Base-by-base conservation (phyloP, 2,113 vertebrate species). In the Clarias magur region DNA sequence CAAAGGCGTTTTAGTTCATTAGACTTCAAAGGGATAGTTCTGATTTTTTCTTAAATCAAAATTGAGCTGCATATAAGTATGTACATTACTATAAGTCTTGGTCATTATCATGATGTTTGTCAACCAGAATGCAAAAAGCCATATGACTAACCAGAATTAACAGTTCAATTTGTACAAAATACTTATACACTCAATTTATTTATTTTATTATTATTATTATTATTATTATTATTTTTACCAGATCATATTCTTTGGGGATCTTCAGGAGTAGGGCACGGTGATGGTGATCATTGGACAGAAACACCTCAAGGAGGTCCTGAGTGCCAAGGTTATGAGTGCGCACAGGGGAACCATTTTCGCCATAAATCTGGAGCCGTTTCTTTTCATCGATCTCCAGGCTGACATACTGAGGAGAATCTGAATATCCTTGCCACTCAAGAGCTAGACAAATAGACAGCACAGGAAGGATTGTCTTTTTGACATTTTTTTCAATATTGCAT, bases 201-300 rank as follows among this genome's bases (percentile, higher is more conserved):
- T 34, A 34, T 34, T 34, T 42, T 42, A 42, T 42, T 48, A 42
- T 34, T 34, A 34, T 34, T 34, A 34, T 34, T 34, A 34, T 48
- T 6, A 56, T 34, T 12, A 80, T 62, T n/a, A n/a, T 13, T 30
- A 21, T 19, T 54, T 94, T 89, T 93, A 99, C 98, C 95, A 99
- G 93, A 92, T 99, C 98, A 0, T 98, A 98, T 85, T 99, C 98
- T 90, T 98, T 99, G 63, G 97, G 97, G 53, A 97, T 95, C 93
- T 97, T 98, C 87, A 99, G 93, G 79, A 99, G 93, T 78, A 98
- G 91, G 57, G 93, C 90, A 68, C 90, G 96, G 60, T 91, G 86
- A 3, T 96, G 93, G 0, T 60, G 89, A 92, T 97, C 95, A 85
- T 79, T 96, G 84, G 98, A 97, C 57, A 97, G 90, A 76, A 96